Conservation (phyloP, 2,113 vertebrate genomes). For the Orycteropus afer region DNA sequence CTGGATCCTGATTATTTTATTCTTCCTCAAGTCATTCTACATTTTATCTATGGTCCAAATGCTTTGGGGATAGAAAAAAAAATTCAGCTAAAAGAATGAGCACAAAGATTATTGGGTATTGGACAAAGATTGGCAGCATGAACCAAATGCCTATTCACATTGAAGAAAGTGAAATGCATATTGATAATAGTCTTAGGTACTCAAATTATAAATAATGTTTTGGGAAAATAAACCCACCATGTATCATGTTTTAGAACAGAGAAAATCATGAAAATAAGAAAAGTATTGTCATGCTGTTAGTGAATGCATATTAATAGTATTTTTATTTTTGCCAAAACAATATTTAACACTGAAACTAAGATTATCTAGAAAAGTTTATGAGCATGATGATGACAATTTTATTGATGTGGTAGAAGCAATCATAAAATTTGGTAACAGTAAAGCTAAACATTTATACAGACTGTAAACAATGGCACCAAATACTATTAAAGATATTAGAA, state of each 20-base stretch:
- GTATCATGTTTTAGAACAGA: not conserved
- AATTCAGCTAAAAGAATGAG: not conserved
- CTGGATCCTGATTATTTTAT: not conserved
- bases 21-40: not conserved
- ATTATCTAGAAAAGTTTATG: not conserved
- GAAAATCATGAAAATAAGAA: not conserved
- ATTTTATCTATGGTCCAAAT: not conserved
- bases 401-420: not conserved
- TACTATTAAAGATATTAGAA: not conserved
- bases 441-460: not conserved
- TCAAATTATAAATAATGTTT: not conserved
- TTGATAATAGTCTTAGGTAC: not conserved
- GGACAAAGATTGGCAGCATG: not conserved
- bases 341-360: not conserved
- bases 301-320: not conserved
- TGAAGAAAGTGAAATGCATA: not conserved
- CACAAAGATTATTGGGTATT: not conserved
- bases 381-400: not conserved
- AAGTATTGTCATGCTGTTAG: not conserved
- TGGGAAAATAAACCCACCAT: not conserved
- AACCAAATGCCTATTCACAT: not conserved
- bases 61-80: not conserved
- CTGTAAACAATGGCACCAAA: not conserved
- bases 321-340: not conserved
- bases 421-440: not conserved